A percentile compares a stretch with the other conserved stretches of the same genome.
phyloP scores from a whole-genome alignment of 2,797 vertebrate genomes.

The Sebastiscus tertius region DNA sequence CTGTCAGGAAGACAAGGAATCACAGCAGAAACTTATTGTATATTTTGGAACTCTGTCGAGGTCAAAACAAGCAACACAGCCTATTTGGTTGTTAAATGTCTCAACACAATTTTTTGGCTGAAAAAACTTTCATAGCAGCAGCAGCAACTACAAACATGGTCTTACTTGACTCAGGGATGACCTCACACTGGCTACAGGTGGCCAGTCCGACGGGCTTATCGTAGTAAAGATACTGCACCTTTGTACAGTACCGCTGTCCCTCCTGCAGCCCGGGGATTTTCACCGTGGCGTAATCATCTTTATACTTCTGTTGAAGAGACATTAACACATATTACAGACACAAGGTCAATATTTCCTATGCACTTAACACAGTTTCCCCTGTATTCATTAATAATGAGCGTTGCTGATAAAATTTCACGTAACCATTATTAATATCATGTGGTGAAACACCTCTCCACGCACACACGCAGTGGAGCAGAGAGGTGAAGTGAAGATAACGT shows the following conservation, averaged over 20 bases:
- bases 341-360: background rate
- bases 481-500: no score
- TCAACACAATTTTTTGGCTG: background rate
- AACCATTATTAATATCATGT: background rate
- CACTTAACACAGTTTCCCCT: background rate
- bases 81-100: background rate
- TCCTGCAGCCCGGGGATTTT: background rate
- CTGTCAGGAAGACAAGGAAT: background rate
- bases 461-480: no score
- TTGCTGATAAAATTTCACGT: background rate
- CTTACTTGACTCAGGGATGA: slow-evolving; percentile 47
- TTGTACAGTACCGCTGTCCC: slow-evolving; percentile 50
- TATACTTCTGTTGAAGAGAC: rapidly evolving
- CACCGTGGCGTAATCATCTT: rapidly evolving
- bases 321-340: background rate
- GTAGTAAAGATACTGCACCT: background rate
- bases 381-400: background rate
- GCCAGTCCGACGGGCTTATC: rapidly evolving
- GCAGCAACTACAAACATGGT: background rate
- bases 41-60: background rate
- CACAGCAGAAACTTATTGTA: background rate
- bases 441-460: no score
- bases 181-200: slow-evolving; percentile 37
- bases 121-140: background rate
- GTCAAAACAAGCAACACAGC: background rate